These are phyloP conservation scores for Hassar affinis DNA, from an alignment of 2,113 vertebrate species.

Conservation along the genomic window DNA sequence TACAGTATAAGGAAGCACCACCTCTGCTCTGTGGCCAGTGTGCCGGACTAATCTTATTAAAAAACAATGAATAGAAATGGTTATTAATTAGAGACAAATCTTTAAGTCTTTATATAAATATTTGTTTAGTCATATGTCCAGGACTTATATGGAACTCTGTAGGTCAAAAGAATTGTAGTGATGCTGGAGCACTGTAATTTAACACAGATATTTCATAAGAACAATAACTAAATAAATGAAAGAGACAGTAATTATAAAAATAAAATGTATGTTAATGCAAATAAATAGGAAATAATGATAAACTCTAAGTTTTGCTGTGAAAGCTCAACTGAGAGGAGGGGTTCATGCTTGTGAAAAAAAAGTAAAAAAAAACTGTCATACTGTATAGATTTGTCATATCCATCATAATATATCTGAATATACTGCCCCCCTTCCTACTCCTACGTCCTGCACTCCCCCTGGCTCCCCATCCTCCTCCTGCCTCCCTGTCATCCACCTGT, in stretches of 20 bases:
- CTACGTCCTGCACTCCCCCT: background rate
- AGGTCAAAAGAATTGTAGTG: background rate
- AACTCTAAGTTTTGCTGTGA: background rate
- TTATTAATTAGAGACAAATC: background rate
- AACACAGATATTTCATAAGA: background rate
- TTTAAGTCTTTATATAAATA: no score
- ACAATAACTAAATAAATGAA: background rate
- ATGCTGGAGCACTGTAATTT: background rate
- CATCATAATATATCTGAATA: background rate
- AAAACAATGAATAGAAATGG: background rate
- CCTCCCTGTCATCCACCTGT: background rate
- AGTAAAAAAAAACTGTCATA: background rate
- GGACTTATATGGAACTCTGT: background rate
- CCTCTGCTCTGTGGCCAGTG: background rate
- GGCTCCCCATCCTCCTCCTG: background rate
- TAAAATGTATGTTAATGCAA: background rate
- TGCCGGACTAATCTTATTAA: background rate
- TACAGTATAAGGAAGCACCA: background rate
- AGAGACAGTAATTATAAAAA: background rate
- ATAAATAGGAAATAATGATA: background rate
- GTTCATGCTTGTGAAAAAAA: background rate
- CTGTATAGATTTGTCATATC: background rate
- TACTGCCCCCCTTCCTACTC: background rate
- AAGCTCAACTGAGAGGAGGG: background rate
- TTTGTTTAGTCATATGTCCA: background rate